Evolutionary conservation across 2,888 invertebrate genomes (phyloP).

Genomic region (Synergus umbraculus): DNA sequence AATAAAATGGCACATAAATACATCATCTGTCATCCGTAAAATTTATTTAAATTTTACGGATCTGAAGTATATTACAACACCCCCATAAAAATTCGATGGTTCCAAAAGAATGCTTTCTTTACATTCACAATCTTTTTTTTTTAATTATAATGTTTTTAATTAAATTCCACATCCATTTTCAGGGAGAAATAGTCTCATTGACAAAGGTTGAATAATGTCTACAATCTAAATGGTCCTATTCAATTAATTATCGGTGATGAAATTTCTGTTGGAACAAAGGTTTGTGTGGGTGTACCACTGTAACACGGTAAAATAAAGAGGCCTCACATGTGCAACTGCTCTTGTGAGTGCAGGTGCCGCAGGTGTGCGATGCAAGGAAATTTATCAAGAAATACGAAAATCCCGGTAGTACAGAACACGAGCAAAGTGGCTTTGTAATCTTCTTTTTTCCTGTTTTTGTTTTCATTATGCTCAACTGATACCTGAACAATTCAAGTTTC

Average conservation of each 20-base stretch:
- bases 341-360: slow-evolving; percentile 17
- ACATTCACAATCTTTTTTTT: no score
- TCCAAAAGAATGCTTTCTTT: no score
- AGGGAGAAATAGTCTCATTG: background rate
- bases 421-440: background rate
- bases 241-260: slow-evolving; percentile 23
- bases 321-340: slow-evolving; percentile 15
- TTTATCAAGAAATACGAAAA: slow-evolving; percentile 30
- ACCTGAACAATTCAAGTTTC: background rate
- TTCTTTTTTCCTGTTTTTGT: background rate
- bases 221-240: background rate
- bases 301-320: slow-evolving; percentile 1
- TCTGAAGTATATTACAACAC: no score
- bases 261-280: slow-evolving; percentile 1
- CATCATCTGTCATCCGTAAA: background rate
- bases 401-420: slow-evolving; percentile 17
- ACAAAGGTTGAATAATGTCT: background rate
- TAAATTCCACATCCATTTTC: background rate
- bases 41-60: no score
- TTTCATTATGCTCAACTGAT: slow-evolving; percentile 4
- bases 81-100: no score
- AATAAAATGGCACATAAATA: background rate
- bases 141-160: no score
- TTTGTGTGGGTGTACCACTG: background rate
- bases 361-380: slow-evolving; percentile 30